These are phyloP conservation scores for Tineola bisselliella DNA, from an alignment of 2,888 invertebrate species.

Conservation along the genomic window DNA sequence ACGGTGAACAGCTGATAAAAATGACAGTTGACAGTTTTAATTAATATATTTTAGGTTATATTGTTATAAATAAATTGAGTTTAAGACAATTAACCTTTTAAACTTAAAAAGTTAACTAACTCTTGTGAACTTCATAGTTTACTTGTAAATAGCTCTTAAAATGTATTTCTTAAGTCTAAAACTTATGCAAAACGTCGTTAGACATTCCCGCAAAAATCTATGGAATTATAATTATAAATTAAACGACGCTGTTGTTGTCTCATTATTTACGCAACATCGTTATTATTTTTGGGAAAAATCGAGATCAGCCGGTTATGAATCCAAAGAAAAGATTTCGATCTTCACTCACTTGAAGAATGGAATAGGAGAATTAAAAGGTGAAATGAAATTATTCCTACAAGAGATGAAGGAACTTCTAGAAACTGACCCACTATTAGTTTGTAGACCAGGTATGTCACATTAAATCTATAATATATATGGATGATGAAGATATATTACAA, in stretches of 20 bases:
- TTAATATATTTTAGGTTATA: neutral
- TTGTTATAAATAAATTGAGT: neutral
- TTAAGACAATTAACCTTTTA: too few relatives aligned
- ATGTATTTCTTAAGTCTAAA: neutral
- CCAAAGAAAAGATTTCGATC: slow-evolving; percentile 42
- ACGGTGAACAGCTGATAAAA: neutral
- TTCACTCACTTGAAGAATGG: slow-evolving; percentile 71
- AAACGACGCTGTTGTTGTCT: neutral
- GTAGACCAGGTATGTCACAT: slow-evolving; percentile 59
- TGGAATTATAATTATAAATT: neutral
- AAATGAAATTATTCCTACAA: slow-evolving; percentile 71
- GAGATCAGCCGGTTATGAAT: slow-evolving; percentile 70
- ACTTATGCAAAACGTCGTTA: neutral
- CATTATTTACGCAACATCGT: neutral
- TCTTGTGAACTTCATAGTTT: too few relatives aligned
- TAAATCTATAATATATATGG: too few relatives aligned
- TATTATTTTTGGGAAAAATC: slow-evolving; percentile 66
- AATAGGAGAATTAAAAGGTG: slow-evolving; percentile 71
- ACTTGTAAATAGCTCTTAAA: neutral
- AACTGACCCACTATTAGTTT: slow-evolving; percentile 69
- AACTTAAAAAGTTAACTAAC: too few relatives aligned
- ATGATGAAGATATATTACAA: too few relatives aligned
- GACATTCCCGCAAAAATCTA: neutral
- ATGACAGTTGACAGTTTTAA: neutral
- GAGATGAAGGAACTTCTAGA: slow-evolving; percentile 74